A percentile compares a stretch with the other conserved stretches of the same genome.
Conservation (phyloP, 2,797 vertebrate genomes). For the Siniperca scherzeri region DNA sequence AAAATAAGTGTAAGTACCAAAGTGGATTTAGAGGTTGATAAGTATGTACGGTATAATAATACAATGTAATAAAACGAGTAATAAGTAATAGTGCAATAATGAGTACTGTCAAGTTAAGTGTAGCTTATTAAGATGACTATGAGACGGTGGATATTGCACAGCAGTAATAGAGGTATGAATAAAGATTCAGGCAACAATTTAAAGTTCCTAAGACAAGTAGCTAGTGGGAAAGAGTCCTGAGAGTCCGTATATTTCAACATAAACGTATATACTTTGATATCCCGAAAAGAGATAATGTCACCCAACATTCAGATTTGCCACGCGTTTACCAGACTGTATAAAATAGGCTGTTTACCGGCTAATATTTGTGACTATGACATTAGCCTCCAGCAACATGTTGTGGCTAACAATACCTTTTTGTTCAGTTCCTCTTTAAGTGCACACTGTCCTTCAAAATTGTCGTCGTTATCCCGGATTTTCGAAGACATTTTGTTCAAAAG, state of each 20-base stretch:
- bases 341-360: not conserved
- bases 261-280: too few species aligned
- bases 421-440: constrained; percentile 81
- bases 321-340: not conserved
- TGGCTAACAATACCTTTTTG: constrained; percentile 75
- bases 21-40: too few species aligned
- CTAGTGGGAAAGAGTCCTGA: not conserved
- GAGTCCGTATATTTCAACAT: not conserved
- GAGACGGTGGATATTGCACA: too few species aligned
- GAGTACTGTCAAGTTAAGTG: too few species aligned
- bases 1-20: too few species aligned
- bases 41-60: too few species aligned
- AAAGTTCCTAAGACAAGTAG: not conserved
- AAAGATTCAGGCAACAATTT: not conserved
- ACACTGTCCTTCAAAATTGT: constrained; percentile 52
- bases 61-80: too few species aligned
- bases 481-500: constrained; percentile 72
- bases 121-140: too few species aligned
- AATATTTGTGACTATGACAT: not conserved
- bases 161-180: too few species aligned
- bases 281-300: not conserved
- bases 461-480: constrained; percentile 31
- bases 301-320: not conserved
- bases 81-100: too few species aligned
- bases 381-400: not conserved